Conservation (phyloP, 2,113 vertebrate genomes). For the Chaenocephalus aceratus region DNA sequence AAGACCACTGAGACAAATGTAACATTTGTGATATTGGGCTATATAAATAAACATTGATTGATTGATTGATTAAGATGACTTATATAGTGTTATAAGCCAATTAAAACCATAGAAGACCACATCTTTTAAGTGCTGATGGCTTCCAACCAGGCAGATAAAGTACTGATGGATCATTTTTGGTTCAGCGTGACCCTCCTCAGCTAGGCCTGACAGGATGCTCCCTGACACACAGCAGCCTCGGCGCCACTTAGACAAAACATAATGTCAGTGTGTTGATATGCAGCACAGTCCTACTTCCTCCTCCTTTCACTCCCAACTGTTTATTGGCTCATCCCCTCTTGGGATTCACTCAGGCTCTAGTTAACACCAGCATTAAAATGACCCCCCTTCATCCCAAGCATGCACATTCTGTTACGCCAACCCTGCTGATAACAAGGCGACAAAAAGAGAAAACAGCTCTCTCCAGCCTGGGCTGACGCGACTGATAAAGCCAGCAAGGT, state of each 20-base stretch:
- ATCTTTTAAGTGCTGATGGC: neutral
- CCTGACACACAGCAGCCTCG: neutral
- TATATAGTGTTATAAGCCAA: no score
- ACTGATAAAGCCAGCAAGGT: neutral
- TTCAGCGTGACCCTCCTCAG: neutral
- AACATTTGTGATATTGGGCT: no score
- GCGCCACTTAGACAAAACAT: neutral
- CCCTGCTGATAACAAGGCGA: neutral
- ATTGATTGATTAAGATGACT: no score
- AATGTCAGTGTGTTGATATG: neutral
- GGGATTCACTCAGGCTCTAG: neutral
- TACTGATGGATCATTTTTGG: neutral
- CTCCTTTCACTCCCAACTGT: neutral
- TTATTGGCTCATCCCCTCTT: neutral
- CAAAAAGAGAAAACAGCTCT: neutral
- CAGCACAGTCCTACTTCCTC: neutral
- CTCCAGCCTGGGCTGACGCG: neutral
- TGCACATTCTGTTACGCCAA: neutral
- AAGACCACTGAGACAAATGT: no score
- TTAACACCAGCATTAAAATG: neutral
- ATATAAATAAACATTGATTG: no score
- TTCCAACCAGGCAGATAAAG: neutral
- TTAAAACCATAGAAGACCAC: no score
- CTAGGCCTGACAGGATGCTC: neutral
- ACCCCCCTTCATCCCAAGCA: neutral